Conservation (phyloP, 2,113 vertebrate species). For the Pantherophis guttatus region DNA sequence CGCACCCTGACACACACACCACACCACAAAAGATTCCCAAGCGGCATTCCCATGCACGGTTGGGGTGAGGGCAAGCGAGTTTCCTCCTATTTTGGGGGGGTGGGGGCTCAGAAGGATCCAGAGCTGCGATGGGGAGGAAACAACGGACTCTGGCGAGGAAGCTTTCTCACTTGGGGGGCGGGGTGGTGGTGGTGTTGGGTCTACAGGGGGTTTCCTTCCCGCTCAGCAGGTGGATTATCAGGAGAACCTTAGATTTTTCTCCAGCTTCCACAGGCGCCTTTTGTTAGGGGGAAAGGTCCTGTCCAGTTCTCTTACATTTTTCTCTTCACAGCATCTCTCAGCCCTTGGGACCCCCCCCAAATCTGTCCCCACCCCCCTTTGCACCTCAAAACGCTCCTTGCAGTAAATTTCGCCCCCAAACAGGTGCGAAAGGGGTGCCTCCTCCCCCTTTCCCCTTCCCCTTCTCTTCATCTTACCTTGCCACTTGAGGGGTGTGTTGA, state of each 20-base stretch:
- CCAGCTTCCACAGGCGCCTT: no score
- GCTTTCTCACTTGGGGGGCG: no score
- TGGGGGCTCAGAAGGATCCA: not conserved
- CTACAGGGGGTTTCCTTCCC: not conserved
- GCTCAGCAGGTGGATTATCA: not conserved
- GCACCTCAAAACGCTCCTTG: not conserved
- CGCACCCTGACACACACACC: not conserved
- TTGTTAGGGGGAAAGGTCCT: not conserved
- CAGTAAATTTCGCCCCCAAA: not conserved
- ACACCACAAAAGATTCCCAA: not conserved
- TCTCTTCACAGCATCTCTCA: not conserved
- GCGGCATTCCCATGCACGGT: not conserved
- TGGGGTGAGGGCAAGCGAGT: not conserved
- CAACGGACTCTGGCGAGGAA: accelerated
- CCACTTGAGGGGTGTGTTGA: not conserved
- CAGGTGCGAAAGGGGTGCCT: not conserved
- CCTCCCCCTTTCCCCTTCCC: accelerated
- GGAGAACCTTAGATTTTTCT: not conserved
- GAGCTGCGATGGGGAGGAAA: not conserved
- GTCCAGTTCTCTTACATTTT: not conserved
- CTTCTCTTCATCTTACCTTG: constrained; percentile 5
- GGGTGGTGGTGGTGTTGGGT: not conserved
- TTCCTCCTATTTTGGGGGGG: not conserved
- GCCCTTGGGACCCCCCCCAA: not conserved
- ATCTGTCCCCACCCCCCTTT: not conserved